A percentile compares a stretch with the other conserved stretches of the same genome.
These are phyloP conservation scores for Halocynthia aurantium DNA, from an alignment of 23 tunicate genomes.

Conservation along the genomic window DNA sequence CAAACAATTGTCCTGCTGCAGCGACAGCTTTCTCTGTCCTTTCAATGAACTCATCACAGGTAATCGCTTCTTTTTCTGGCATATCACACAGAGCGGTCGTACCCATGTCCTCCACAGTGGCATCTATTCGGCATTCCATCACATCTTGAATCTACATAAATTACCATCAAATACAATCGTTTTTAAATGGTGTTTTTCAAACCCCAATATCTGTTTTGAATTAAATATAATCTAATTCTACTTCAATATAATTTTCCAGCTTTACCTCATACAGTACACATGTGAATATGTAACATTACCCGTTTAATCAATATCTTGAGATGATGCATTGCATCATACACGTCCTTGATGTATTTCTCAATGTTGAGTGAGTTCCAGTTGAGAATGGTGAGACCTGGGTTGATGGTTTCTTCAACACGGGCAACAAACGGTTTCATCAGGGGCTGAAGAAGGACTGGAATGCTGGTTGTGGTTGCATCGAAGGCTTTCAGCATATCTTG, in stretches of 20 bases:
- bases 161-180: background rate
- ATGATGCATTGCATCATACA: conserved; percentile 60
- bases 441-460: conserved; percentile 70
- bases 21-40: conserved; percentile 59
- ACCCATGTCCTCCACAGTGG: conserved; percentile 81
- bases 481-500: conserved; percentile 64
- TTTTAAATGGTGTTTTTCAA: too few species aligned
- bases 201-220: too few species aligned
- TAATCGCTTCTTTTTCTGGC: conserved; percentile 87
- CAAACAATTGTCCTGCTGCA: conserved; percentile 44
- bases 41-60: conserved; percentile 69
- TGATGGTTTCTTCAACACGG: conserved; percentile 77
- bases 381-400: conserved; percentile 71
- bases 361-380: conserved; percentile 98
- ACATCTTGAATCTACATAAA: conserved; percentile 72
- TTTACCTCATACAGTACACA: too few species aligned
- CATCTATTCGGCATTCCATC: conserved; percentile 92
- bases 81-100: conserved; percentile 81
- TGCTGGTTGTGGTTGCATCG: conserved; percentile 42
- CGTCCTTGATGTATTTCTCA: conserved; percentile 79
- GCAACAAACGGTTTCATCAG: conserved; percentile 74
- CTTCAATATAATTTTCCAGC: too few species aligned
- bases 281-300: conserved; percentile 15
- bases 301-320: conserved; percentile 61
- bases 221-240: too few species aligned